Evolutionary conservation across 2,113 vertebrate species (phyloP).

Genomic region (Candoia aspera): DNA sequence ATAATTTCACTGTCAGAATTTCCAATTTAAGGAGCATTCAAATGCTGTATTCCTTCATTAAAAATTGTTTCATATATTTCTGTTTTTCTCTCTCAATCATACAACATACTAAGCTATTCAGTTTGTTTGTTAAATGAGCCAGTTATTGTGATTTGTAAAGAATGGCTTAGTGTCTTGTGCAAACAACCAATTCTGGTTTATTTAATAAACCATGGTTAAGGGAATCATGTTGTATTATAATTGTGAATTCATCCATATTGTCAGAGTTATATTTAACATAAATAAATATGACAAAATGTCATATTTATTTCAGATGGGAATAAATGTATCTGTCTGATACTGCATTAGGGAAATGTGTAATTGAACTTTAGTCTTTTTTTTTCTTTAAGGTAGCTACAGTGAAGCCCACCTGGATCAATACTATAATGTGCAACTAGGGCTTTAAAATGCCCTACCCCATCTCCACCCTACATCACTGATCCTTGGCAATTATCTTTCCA

Average conservation of each 20-base stretch:
- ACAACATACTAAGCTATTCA: not conserved
- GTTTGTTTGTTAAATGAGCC: not conserved
- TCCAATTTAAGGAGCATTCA: not conserved
- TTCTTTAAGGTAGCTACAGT: not conserved
- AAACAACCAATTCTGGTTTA: not conserved
- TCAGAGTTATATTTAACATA: too few relatives aligned
- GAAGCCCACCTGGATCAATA: not conserved
- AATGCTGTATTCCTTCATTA: not conserved
- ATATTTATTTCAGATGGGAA: not conserved
- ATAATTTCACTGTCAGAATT: not conserved
- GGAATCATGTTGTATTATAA: not conserved
- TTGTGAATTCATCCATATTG: not conserved
- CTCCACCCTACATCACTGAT: not conserved
- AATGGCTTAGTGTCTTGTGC: not conserved
- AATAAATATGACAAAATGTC: too few relatives aligned
- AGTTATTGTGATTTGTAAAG: not conserved
- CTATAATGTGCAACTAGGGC: not conserved
- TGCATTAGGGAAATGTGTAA: not conserved
- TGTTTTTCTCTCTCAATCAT: not conserved
- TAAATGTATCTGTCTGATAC: not conserved
- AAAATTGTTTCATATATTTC: not conserved
- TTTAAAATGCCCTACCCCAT: not conserved
- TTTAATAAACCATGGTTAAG: not conserved
- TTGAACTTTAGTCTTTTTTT: not conserved
- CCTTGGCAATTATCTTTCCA: not conserved